Percentiles rank a stretch among this genome's conserved stretches.
phyloP scores from a whole-genome alignment of 2,113 vertebrate species.

The Chionis minor region DNA sequence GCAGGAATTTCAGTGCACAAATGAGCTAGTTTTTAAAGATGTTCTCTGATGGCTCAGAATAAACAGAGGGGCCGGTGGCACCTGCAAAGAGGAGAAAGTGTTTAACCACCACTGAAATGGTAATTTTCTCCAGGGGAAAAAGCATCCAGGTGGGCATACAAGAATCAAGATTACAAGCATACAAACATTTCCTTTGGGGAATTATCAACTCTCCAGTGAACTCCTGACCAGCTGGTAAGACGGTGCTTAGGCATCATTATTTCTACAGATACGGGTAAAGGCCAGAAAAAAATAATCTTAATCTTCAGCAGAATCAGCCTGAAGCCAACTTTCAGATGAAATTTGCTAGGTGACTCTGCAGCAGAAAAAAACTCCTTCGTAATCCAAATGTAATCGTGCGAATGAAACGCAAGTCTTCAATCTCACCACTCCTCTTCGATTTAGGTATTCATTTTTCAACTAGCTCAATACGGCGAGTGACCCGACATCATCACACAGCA shows the following conservation, averaged over 20 bases:
- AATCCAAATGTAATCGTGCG: neutral
- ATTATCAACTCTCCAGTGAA: neutral
- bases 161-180: neutral
- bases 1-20: neutral
- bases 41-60: neutral
- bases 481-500: neutral
- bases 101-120: neutral
- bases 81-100: neutral
- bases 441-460: neutral
- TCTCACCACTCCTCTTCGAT: neutral
- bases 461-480: neutral
- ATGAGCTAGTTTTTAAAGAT: accelerated
- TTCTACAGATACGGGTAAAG: neutral
- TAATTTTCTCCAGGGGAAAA: neutral
- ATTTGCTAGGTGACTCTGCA: neutral
- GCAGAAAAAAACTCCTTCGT: neutral
- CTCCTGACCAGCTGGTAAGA: neutral
- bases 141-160: neutral
- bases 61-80: neutral
- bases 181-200: neutral
- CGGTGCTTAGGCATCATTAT: neutral
- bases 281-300: neutral
- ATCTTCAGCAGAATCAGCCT: neutral
- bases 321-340: neutral
- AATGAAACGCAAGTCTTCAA: neutral